A percentile compares a stretch with the other conserved stretches of the same genome.
These are phyloP conservation scores for Myrmecobius fasciatus DNA, from an alignment of 2,113 vertebrate species.

Conservation along the genomic window DNA sequence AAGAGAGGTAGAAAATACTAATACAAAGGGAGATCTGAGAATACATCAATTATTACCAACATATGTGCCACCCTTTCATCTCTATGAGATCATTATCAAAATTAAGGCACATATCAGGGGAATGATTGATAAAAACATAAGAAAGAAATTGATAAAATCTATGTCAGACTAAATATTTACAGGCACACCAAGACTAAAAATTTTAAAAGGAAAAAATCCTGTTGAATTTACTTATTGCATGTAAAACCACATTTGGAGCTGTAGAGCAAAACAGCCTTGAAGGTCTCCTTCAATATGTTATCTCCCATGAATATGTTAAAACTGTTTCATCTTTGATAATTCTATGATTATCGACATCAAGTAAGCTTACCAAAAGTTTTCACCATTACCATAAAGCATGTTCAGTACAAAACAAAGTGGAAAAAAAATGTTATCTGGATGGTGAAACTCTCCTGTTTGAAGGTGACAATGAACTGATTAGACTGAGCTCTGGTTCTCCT, in stretches of 20 bases:
- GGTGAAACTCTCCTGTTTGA: background rate
- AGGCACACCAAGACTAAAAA: background rate
- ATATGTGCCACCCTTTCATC: background rate
- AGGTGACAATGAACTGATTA: background rate
- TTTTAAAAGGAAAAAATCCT: background rate
- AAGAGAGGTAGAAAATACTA: background rate
- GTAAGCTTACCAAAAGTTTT: background rate
- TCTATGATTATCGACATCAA: background rate
- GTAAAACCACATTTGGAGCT: background rate
- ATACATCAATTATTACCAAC: background rate
- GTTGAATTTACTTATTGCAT: background rate
- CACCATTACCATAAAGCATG: background rate
- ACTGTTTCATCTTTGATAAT: background rate
- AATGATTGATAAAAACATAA: background rate
- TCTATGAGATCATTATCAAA: background rate
- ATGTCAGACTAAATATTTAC: background rate
- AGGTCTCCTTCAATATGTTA: background rate
- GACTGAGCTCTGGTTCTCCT: background rate
- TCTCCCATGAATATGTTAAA: background rate
- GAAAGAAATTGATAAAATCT: background rate
- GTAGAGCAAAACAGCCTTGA: background rate
- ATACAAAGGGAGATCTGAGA: background rate
- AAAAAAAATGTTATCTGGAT: background rate
- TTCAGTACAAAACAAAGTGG: background rate
- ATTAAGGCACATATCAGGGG: background rate